These are phyloP conservation scores for Campoletis sonorensis DNA, from an alignment of 1,140 invertebrate species.

Conservation along the genomic window DNA sequence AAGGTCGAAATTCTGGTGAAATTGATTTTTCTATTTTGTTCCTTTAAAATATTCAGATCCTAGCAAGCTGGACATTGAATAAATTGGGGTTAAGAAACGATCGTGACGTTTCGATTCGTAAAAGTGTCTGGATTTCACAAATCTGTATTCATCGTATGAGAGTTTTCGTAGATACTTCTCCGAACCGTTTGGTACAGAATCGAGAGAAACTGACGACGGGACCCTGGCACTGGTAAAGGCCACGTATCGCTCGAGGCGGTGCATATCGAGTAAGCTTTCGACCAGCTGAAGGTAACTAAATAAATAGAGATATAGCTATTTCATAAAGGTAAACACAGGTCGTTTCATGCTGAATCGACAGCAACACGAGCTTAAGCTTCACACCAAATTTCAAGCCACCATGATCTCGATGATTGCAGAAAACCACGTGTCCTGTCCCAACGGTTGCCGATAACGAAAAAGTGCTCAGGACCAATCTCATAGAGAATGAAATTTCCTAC, in stretches of 20 bases:
- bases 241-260: slow-evolving; percentile 38
- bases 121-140: not conserved
- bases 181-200: not conserved
- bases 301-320: not conserved
- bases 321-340: not conserved
- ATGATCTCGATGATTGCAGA: no score
- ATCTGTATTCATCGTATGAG: not conserved
- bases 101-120: not conserved
- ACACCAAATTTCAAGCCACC: no score
- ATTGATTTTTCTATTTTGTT: not conserved
- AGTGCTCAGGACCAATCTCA: no score
- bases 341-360: no score
- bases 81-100: not conserved
- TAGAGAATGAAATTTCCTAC: no score
- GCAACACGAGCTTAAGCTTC: no score
- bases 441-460: no score
- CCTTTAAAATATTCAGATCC: not conserved
- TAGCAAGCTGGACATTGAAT: not conserved
- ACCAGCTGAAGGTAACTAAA: not conserved
- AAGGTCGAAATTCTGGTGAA: no score
- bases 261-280: slow-evolving; percentile 35
- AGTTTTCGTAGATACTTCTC: not conserved
- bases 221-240: not conserved
- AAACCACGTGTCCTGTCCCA: no score
- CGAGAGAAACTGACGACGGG: slow-evolving; percentile 10